Evolutionary conservation across 2,797 vertebrate species (phyloP).

Genomic region (Phalanger gymnotis): DNA sequence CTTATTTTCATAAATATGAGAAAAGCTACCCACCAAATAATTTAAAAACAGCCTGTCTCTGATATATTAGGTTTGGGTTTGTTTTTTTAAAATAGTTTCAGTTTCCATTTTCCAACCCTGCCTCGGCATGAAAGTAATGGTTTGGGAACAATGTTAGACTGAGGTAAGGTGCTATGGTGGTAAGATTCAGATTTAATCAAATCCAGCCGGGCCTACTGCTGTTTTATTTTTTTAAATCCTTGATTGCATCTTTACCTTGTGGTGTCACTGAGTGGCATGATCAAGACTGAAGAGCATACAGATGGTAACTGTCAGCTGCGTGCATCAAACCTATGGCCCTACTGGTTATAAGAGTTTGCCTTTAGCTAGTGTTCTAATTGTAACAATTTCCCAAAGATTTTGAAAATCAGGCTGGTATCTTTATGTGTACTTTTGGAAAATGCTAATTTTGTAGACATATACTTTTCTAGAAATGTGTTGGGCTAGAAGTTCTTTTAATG

Average conservation of each 20-base stretch:
- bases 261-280: background rate
- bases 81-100: slow-evolving; percentile 7
- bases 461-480: background rate
- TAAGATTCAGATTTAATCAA: background rate
- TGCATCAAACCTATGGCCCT: background rate
- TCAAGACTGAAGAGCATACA: background rate
- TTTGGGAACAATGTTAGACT: background rate
- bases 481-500: background rate
- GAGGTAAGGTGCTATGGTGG: accelerated
- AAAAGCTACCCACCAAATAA: slow-evolving; percentile 40
- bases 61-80: background rate
- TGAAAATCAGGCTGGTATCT: slow-evolving; percentile 21
- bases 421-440: slow-evolving; percentile 3
- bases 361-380: slow-evolving; percentile 8
- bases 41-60: slow-evolving; percentile 34
- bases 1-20: slow-evolving; percentile 53
- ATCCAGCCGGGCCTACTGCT: background rate
- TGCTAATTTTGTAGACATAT: background rate
- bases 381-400: slow-evolving; percentile 16
- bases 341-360: background rate
- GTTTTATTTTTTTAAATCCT: slow-evolving; percentile 4
- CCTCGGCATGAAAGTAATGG: slow-evolving; percentile 31
- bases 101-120: background rate
- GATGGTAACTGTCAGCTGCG: slow-evolving; percentile 7
- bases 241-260: slow-evolving; percentile 33